Base-by-base conservation (phyloP, 2,888 invertebrate genomes). In the Urechis unicinctus region DNA sequence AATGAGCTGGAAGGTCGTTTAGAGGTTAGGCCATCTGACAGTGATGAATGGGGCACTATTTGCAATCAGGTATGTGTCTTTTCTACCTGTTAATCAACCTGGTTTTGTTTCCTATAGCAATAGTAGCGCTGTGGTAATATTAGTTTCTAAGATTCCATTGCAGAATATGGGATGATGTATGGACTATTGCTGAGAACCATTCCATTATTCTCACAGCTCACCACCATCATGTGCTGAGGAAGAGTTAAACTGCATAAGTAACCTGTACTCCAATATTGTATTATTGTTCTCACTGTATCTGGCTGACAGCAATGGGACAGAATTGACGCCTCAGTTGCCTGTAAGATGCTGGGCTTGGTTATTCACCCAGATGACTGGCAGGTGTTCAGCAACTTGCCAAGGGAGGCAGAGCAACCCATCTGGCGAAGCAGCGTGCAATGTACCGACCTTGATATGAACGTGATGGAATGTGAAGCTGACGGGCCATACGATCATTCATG, bases 241-340 rank as follows among this genome's bases (percentile, higher is more conserved):
- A n/a, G n/a, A n/a, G n/a, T n/a, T n/a, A n/a, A n/a, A n/a, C n/a
- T n/a, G n/a, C n/a, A n/a, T n/a, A n/a, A n/a, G n/a, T n/a, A n/a
- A n/a, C n/a, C n/a, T n/a, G n/a, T n/a, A n/a, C n/a, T n/a, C n/a
- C n/a, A n/a, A n/a, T n/a, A n/a, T n/a, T n/a, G n/a, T n/a, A n/a
- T n/a, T n/a, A n/a, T n/a, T n/a, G n/a, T n/a, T n/a, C n/a, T n/a
- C n/a, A n/a, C n/a, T n/a, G n/a, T n/a, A n/a, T n/a, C n/a, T n/a
- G n/a, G n/a, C n/a, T n/a, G n/a, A n/a, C 56, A 97, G 73, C 90
- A 89, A 47, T 98, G 97, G 95, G 93, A 88, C 46, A 86, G 91
- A 24, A 82, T 86, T 45, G 88, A 92, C 71, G 94, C 98, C 0
- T 91, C 94, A 0, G 79, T 97, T 49, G 93, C 91, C 1, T 98